Evolutionary conservation across 2,113 vertebrate species (phyloP).

Genomic region (Nycticryphes semicollaris): DNA sequence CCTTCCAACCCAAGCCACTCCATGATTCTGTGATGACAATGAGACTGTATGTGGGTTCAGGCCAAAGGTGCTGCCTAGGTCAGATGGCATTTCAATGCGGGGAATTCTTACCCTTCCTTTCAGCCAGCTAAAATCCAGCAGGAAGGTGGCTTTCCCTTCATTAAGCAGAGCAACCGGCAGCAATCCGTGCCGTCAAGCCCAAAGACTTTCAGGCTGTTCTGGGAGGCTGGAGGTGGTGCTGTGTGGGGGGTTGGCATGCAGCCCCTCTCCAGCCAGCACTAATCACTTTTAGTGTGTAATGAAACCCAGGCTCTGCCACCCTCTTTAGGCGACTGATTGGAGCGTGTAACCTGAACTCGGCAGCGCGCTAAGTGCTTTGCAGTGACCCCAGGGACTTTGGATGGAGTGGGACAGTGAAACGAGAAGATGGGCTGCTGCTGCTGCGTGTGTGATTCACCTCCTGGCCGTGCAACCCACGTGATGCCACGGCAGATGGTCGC

Average conservation of each 20-base stretch:
- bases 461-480: fast-evolving
- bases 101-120: neutral
- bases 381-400: neutral
- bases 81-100: fast-evolving
- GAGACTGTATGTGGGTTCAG: neutral
- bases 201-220: neutral
- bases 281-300: neutral
- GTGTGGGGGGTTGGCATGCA: no score
- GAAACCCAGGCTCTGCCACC: no score
- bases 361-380: neutral
- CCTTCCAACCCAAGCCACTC: neutral
- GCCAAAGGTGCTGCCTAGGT: no score
- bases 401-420: fast-evolving
- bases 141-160: neutral
- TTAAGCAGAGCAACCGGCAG: neutral
- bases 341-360: neutral
- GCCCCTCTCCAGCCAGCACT: neutral
- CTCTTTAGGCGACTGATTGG: neutral
- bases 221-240: no score
- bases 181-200: neutral
- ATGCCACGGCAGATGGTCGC: fast-evolving
- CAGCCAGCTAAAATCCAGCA: neutral
- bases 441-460: fast-evolving
- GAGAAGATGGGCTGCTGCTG: neutral
- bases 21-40: neutral